Evolutionary conservation across 2,797 vertebrate species (phyloP).

Genomic region (Gambelia wislizenii): DNA sequence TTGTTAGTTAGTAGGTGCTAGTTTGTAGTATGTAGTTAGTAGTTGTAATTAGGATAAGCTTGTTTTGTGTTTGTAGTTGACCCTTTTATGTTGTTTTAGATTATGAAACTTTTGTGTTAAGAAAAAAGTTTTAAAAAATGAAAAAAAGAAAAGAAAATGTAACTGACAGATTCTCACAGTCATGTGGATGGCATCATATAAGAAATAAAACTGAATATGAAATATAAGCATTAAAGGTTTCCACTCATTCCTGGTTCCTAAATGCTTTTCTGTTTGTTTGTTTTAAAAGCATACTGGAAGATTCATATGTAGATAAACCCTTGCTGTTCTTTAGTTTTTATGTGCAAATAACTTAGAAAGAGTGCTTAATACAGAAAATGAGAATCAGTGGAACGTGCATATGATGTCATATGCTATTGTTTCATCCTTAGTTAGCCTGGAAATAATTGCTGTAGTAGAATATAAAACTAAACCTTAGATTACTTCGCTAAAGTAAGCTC

Average conservation of each 20-base stretch:
- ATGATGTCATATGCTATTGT: neutral
- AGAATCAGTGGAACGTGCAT: neutral
- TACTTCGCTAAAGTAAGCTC: neutral
- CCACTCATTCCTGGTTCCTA: neutral
- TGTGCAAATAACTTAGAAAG: neutral
- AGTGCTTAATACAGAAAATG: neutral
- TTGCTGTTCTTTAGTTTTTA: neutral
- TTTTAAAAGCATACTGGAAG: neutral
- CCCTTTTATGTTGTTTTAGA: too few species aligned
- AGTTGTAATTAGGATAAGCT: too few species aligned
- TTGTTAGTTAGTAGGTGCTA: too few species aligned
- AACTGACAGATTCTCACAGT: neutral
- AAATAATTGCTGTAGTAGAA: constrained; percentile 26
- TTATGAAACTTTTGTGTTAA: too few species aligned
- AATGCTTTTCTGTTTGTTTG: neutral
- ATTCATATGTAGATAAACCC: neutral
- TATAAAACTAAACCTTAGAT: neutral
- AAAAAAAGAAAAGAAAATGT: neutral
- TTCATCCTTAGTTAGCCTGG: neutral
- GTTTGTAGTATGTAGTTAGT: too few species aligned
- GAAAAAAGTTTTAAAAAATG: too few species aligned
- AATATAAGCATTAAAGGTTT: neutral
- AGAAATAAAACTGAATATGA: neutral
- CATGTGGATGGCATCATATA: too few species aligned
- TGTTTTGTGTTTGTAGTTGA: too few species aligned